phyloP scores from a whole-genome alignment of 2,888 invertebrate species.

The Papilio demoleus region DNA sequence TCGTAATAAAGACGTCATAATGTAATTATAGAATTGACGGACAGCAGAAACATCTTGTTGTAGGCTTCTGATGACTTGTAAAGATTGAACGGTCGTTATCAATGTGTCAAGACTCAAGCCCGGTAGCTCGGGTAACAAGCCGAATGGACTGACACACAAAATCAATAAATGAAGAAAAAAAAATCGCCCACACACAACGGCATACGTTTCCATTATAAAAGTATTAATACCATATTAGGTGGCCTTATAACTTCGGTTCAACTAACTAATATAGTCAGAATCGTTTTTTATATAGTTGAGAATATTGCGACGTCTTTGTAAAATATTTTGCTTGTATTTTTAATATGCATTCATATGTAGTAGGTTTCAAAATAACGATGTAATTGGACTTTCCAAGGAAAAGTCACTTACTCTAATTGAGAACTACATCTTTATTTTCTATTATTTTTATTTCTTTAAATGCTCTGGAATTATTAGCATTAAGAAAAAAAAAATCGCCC shows the following conservation, averaged over 20 bases:
- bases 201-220: conserved; percentile 52
- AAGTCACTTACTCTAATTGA: too few species aligned
- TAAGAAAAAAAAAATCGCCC: conserved; percentile 71
- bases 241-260: too few species aligned
- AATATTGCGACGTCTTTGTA: too few species aligned
- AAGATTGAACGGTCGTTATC: conserved; percentile 59
- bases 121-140: conserved; percentile 73
- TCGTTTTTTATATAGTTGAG: too few species aligned
- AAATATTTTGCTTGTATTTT: too few species aligned
- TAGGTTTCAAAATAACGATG: too few species aligned
- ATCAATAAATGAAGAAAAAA: conserved; percentile 68
- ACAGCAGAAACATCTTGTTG: conserved; percentile 44
- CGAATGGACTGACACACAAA: conserved; percentile 69
- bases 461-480: too few species aligned
- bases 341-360: too few species aligned
- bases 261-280: too few species aligned
- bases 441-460: too few species aligned
- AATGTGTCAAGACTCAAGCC: conserved; percentile 61
- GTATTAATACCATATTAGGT: not conserved
- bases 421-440: too few species aligned
- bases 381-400: too few species aligned
- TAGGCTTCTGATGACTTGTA: conserved; percentile 57
- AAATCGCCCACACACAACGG: conserved; percentile 67
- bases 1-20: conserved; percentile 50
- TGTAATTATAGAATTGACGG: conserved; percentile 32